phyloP scores from a whole-genome alignment of 2,113 vertebrate species.

The Corythornis madagascariensis region DNA sequence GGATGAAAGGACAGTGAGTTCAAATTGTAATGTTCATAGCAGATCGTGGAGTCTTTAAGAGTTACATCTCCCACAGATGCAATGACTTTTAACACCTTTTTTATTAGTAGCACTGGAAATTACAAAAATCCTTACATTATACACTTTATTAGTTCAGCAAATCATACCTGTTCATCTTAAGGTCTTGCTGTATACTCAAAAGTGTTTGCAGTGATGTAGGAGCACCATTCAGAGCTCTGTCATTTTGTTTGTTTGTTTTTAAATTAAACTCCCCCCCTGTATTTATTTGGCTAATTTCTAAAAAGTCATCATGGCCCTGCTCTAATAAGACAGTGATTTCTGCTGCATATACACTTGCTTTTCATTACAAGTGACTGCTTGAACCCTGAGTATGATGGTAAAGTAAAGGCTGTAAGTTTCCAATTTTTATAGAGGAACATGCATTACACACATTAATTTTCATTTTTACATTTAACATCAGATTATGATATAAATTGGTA shows the following conservation, averaged over 20 bases:
- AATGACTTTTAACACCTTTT: background rate
- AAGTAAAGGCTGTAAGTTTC: background rate
- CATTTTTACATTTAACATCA: background rate
- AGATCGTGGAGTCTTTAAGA: background rate
- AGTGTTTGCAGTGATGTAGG: background rate
- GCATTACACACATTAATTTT: background rate
- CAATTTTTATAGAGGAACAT: background rate
- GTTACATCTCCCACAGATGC: background rate
- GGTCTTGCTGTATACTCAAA: no score
- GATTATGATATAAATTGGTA: background rate
- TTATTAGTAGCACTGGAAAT: background rate
- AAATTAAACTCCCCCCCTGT: background rate
- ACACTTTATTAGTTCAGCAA: background rate
- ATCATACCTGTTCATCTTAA: no score
- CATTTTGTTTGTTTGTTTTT: background rate
- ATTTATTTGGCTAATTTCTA: background rate
- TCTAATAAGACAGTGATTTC: background rate
- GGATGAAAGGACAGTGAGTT: background rate
- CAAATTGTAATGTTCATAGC: background rate
- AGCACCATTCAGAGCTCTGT: background rate
- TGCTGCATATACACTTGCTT: background rate
- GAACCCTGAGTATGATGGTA: background rate
- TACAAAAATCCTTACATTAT: background rate
- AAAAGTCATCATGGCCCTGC: background rate
- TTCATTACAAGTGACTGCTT: background rate